Evolutionary conservation across 2,113 vertebrate genomes (phyloP), one percentile per base, ranked within the genome.

Genomic region (Mionectes macconnelli): DNA sequence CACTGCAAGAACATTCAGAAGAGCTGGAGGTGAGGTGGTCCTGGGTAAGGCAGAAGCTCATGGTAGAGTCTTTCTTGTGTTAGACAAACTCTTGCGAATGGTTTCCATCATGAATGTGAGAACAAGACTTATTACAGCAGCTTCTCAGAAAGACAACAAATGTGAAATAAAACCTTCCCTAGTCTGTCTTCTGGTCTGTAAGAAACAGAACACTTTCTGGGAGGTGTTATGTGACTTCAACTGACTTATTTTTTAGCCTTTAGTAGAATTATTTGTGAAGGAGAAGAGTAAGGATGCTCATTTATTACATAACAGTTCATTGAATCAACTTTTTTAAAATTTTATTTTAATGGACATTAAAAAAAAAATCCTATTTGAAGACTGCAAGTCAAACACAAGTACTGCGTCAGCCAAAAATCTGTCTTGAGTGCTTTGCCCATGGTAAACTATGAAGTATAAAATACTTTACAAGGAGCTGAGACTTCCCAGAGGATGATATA

Each of bases 221-320:
- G 68, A 81, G 21, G 4, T 56, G 53, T 17, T 57, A 3, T 55
- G 12, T 25, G 30, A 14, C 66, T 84, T 94, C 67, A 77, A 92
- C 4, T 25, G 13, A 39, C 10, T 72, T 52, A 56, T 0, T 16
- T 57, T 78, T 74, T 47, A 81, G 19, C 11, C 39, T 74, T 28
- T 40, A 18, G 6, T 59, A 47, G 5, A 55, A 59, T 75, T 81
- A 59, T 56, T 89, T 92, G 20, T 7, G 33, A 84, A 17, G 33
- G 14, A 33, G 52, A 9, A 5, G 10, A 81, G 6, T 23, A 31
- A 31, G 19, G 3, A 47, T 0, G 0, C 1, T 64, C 6, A 35
- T 90, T 89, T 87, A 52, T 72, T 89, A 64, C 60, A 22, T 81
- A 57, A 30, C 16, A 49, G 13, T 84, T 91, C 21, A 84, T 37